These are phyloP conservation scores for Campoplex capitator DNA, from an alignment of 2,888 invertebrate species.

Conservation along the genomic window DNA sequence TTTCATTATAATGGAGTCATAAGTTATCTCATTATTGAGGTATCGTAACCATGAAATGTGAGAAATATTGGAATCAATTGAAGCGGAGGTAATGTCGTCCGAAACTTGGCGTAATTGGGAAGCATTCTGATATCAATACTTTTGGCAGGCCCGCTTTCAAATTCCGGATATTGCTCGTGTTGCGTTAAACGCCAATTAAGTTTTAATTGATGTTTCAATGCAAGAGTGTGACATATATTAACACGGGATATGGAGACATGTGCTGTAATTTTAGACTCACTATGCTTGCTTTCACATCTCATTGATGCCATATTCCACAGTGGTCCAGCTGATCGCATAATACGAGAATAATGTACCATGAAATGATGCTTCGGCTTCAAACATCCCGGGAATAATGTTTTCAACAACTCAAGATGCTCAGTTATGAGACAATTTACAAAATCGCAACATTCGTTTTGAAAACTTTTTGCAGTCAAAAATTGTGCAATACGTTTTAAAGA, in stretches of 20 bases:
- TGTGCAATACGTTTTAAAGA: conserved; percentile 18
- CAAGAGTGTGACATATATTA: conserved; percentile 20
- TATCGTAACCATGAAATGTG: conserved; percentile 8
- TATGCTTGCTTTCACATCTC: conserved; percentile 29
- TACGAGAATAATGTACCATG: conserved; percentile 18
- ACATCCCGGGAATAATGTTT: conserved; percentile 20
- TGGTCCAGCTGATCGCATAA: conserved; percentile 10
- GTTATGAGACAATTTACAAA: conserved; percentile 8
- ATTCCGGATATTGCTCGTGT: conserved; percentile 1
- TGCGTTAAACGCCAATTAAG: conserved; percentile 22
- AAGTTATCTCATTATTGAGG: conserved; percentile 9
- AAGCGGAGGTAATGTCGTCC: background rate
- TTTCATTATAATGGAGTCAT: conserved; percentile 14
- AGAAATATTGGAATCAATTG: background rate
- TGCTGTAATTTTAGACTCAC: conserved; percentile 21
- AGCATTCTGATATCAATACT: background rate
- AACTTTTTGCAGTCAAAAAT: conserved; percentile 18
- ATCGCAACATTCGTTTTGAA: conserved; percentile 15
- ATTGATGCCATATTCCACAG: conserved; percentile 24
- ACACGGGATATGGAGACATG: conserved; percentile 10
- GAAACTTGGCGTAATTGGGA: background rate
- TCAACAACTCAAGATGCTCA: conserved; percentile 16
- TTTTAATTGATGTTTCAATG: conserved; percentile 28
- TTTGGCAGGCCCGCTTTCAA: conserved; percentile 10
- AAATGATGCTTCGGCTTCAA: conserved; percentile 28